These are phyloP conservation scores for Tipula helvola DNA, from an alignment of 2,888 invertebrate genomes.

Conservation along the genomic window DNA sequence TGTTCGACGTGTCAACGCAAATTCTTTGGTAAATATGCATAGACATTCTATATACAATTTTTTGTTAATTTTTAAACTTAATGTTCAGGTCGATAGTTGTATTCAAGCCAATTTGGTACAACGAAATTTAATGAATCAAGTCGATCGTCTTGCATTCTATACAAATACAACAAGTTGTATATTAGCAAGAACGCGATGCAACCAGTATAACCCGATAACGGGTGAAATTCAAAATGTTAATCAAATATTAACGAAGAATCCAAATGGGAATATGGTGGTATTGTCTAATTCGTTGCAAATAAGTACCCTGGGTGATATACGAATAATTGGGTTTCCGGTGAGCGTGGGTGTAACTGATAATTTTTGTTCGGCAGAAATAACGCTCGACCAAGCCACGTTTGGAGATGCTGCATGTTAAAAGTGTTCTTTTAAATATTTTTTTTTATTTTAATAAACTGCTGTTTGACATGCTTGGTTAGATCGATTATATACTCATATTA, in stretches of 20 bases:
- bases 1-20: slow-evolving; percentile 42
- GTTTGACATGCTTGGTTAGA: too few species aligned
- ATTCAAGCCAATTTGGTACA: slow-evolving; percentile 19
- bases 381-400: slow-evolving; percentile 38
- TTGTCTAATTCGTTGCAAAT: slow-evolving; percentile 41
- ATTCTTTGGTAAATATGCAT: slow-evolving; percentile 37
- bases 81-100: slow-evolving; percentile 21
- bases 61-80: too few species aligned
- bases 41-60: background rate
- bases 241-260: background rate
- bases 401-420: slow-evolving; percentile 20
- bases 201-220: slow-evolving; percentile 49
- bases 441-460: background rate
- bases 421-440: background rate
- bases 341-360: slow-evolving; percentile 39
- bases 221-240: slow-evolving; percentile 42
- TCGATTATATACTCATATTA: too few species aligned
- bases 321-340: slow-evolving; percentile 42
- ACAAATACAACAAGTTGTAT: slow-evolving; percentile 54
- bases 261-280: background rate
- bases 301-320: slow-evolving; percentile 40
- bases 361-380: slow-evolving; percentile 41
- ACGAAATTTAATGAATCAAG: slow-evolving; percentile 18
- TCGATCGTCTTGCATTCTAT: slow-evolving; percentile 32
- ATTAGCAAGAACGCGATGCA: slow-evolving; percentile 48